Evolutionary conservation across 2,113 vertebrate species (phyloP).

Genomic region (Platysteira castanea): DNA sequence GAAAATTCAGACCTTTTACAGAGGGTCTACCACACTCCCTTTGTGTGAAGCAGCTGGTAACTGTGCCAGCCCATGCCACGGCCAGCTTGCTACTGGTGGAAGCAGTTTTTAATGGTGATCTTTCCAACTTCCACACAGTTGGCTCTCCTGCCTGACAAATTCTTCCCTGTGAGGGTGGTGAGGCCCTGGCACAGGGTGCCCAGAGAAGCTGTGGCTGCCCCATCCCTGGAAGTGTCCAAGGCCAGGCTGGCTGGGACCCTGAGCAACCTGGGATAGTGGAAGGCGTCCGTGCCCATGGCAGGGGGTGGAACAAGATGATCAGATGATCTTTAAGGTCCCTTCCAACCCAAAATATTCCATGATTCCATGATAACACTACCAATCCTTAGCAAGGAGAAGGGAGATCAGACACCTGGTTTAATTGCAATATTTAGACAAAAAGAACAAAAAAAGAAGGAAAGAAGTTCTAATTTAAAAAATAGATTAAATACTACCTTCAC

Average conservation of each 20-base stretch:
- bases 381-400: background rate
- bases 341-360: background rate
- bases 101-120: background rate
- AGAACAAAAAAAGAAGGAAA: background rate
- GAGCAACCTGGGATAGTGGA: background rate
- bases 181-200: rapidly evolving
- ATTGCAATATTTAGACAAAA: background rate
- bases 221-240: background rate
- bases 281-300: background rate
- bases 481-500: background rate
- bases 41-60: background rate
- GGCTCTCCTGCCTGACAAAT: background rate
- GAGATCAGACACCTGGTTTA: background rate
- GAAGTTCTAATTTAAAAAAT: background rate
- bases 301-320: background rate
- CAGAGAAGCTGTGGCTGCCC: background rate
- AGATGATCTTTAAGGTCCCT: background rate
- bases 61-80: background rate
- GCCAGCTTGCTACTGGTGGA: background rate
- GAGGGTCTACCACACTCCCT: rapidly evolving
- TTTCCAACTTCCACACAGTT: background rate
- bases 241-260: background rate
- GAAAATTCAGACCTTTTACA: background rate
- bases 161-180: background rate
- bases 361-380: background rate